Base-by-base conservation (phyloP, 1,140 invertebrate species). In the Chymomyza costata region DNA sequence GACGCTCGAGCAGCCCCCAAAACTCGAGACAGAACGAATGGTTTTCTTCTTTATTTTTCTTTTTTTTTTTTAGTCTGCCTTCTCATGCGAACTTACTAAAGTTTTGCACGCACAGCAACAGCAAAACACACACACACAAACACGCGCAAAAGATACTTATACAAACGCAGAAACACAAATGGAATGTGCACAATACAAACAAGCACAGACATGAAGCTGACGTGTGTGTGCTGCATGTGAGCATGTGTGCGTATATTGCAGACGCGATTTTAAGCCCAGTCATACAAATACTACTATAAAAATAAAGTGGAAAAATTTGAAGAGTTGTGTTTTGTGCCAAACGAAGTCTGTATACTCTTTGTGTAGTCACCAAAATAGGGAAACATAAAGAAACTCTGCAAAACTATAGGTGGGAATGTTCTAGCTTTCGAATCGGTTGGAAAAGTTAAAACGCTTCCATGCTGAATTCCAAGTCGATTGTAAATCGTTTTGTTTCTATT, bases 221-320 rank as follows among this genome's bases (percentile, higher is more conserved):
- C 8, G 32, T 34, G 8, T 34, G 32, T 34, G 6, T 34, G 32
- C 21, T 34, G 32, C 32, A 8, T 34, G 32, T 34, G 32, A 5
- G 8, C 32, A 34, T 13, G 32, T 3, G 32, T 34, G 32, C 11
- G 32, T 34, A 13, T 34, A 3, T n/a, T 6, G 6, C 6, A 5
- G 8, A 25, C 21, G 69, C 69, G 64, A 74, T 56, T 74, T 74
- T 61, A 74, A 74, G 70, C 65, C 49, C 61, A 62, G 49, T 45
- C 61, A 76, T 62, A 74, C 59, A 56, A 69, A 76, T 65, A 50
- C 65, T 76, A 65, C 62, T 63, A 76, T 69, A 76, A 69, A 76
- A 74, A 74, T 73, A 68, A 60, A 59, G 59, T 52, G 52, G 14
- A 57, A 62, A 54, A 37, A n/a, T n/a, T n/a, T n/a, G n/a, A n/a